Base-by-base conservation (phyloP, 2,888 invertebrate species). In the Drosophila macrothrix region DNA sequence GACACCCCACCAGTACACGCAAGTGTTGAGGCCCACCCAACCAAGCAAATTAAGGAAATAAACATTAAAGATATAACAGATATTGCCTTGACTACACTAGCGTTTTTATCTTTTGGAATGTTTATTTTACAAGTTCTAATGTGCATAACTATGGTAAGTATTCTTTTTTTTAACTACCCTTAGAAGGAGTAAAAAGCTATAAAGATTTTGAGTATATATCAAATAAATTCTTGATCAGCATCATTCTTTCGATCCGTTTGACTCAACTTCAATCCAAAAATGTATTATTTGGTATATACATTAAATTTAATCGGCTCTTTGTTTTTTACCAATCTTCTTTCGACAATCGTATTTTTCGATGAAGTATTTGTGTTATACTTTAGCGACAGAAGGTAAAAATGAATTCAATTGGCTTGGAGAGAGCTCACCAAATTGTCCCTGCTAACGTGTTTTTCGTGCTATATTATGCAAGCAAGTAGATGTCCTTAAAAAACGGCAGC, bases 21-120 rank as follows among this genome's bases (percentile, higher is more conserved):
- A 0, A 73, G 62, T 19, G 39, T 43, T 9, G 25, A 73, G 5
- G 53, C 58, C 5, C 78, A 83, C 19, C 60, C 65, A 25, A 25
- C 75, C 4, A 82, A 78, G 4, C 79, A 82, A 64, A 72, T 66
- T 4, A 93, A 95, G 73, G 95, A 96, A 12, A 94, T 97, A 29
- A 95, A 95, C 0, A 92, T 97, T 31, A 95, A 95, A 66, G 93
- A 97, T 82, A 94, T 97, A 46, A 96, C 97, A 83, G 97, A 97
- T 73, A 95, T 97, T 71, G 96, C 97, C 0, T 94, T 97, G 31
- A 97, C 97, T 0, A 97, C 97, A 0, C 94, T 97, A 43, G 97
- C 97, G 0, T 97, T 96, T 89, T 92, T 97, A 14, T 96, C 97
- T 0, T 97, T 97, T 84, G 96, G 96, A 37, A 95, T 97, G 94